Conservation (phyloP, 2,113 vertebrate species). For the Cochlearius cochlearius region DNA sequence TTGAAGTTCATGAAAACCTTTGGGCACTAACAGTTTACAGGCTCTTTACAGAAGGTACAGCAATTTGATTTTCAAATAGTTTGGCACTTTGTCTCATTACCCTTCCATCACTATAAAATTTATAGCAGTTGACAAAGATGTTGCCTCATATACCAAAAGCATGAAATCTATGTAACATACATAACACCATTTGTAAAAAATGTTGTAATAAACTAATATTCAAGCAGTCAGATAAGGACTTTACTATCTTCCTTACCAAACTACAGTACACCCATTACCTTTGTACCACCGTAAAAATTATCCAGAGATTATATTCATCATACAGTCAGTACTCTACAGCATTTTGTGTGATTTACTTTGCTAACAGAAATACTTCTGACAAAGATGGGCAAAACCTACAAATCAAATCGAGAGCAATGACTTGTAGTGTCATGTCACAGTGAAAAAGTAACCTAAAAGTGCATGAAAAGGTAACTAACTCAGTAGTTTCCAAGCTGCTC, state of each 20-base stretch:
- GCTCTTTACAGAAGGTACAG: not conserved
- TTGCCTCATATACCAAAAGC: not conserved
- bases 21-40: not conserved
- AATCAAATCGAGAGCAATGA: not conserved
- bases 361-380: not conserved
- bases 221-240: not conserved
- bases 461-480: not conserved
- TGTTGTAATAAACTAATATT: not conserved
- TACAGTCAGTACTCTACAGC: not conserved
- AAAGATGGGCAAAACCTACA: not conserved
- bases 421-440: not conserved
- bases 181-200: not conserved
- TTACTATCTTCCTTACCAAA: not conserved
- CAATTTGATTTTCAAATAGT: conserved; percentile 7
- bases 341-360: not conserved
- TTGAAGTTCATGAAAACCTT: conserved; percentile 23
- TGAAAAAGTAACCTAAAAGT: not conserved
- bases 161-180: not conserved
- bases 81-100: conserved; percentile 16
- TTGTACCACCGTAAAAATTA: not conserved
- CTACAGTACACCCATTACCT: not conserved
- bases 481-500: not conserved
- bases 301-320: not conserved
- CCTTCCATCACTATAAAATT: conserved; percentile 7
- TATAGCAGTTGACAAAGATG: not conserved